Base-by-base conservation (phyloP, 2,797 vertebrate genomes). In the Calcarius lapponicus region DNA sequence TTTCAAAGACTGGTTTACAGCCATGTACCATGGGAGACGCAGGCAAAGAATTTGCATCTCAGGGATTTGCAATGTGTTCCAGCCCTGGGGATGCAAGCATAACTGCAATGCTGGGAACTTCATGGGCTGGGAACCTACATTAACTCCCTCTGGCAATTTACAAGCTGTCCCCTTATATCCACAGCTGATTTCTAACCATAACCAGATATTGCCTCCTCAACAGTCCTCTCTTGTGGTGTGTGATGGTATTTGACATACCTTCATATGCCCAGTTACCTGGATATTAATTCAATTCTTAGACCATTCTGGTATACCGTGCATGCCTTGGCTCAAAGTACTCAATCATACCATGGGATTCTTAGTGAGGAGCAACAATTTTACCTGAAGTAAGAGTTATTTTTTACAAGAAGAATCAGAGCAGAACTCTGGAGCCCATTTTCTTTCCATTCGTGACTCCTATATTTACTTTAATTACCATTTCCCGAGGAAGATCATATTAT, bases 251-350 rank as follows among this genome's bases (percentile, higher is more conserved):
- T 6, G 19, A 38, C 22, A 80, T 1, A 60, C 6, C 18, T 56
- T 84, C 17, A 9, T 34, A 58, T 8, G 18, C 8, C 16, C n/a
- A 66, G 58, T 34, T 64, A 73, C 15, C 34, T 50, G 54, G 32
- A 61, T 40, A 79, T 10, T 5, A 75, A 83, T 72, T 79, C 19
- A 73, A 8, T 53, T 80, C 57, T 62, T 40, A 80, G 75, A 60
- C 45, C 48, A 67, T 1, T 3, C 50, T 22, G 34, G 28, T 50
- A 47, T n/a, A 54, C 5, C 0, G 0, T 15, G 5, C 17, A 43
- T 25, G 29, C 57, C 66, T 13, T 26, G 69, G 36, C 45, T 86
- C 75, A 85, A 89, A 73, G n/a, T 80, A 54, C 7, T 82, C 60
- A 57, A 21, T 54, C 38, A 45, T 20, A 66, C 13, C 20, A 43